phyloP scores from a whole-genome alignment of 2,888 invertebrate species.

The Omphaloscelis lunosa region DNA sequence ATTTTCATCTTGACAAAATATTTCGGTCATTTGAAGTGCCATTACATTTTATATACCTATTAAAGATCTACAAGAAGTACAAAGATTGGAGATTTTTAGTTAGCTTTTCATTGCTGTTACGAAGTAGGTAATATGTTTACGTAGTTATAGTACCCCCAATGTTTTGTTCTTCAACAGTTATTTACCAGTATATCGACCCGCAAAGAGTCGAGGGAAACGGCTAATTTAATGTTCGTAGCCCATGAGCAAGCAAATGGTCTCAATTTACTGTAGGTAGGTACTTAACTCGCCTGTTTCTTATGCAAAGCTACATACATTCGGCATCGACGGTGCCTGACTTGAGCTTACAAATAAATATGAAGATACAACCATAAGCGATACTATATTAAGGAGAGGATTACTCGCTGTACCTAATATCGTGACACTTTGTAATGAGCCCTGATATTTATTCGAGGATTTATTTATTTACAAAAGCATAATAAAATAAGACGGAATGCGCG shows the following conservation, averaged over 20 bases:
- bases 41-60: constrained; percentile 8
- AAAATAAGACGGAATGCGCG: constrained; percentile 84
- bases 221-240: constrained; percentile 58
- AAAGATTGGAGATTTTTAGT: background rate
- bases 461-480: constrained; percentile 77
- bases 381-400: constrained; percentile 55
- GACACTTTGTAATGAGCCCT: constrained; percentile 73
- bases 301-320: constrained; percentile 61
- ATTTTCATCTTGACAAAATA: constrained; percentile 35
- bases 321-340: constrained; percentile 41
- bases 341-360: constrained; percentile 54
- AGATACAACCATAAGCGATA: constrained; percentile 42
- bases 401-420: constrained; percentile 50
- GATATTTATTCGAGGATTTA: constrained; percentile 78
- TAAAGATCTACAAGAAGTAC: background rate
- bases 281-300: constrained; percentile 49
- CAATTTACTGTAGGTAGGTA: constrained; percentile 53
- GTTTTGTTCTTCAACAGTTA: constrained; percentile 20
- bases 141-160: background rate
- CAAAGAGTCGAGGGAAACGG: constrained; percentile 44
- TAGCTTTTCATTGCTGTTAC: background rate
- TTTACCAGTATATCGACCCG: constrained; percentile 42
- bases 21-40: constrained; percentile 27
- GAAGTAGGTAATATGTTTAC: background rate
- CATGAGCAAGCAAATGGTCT: constrained; percentile 58